Conservation (phyloP, 2,888 invertebrate species). For the Ormia ochracea region DNA sequence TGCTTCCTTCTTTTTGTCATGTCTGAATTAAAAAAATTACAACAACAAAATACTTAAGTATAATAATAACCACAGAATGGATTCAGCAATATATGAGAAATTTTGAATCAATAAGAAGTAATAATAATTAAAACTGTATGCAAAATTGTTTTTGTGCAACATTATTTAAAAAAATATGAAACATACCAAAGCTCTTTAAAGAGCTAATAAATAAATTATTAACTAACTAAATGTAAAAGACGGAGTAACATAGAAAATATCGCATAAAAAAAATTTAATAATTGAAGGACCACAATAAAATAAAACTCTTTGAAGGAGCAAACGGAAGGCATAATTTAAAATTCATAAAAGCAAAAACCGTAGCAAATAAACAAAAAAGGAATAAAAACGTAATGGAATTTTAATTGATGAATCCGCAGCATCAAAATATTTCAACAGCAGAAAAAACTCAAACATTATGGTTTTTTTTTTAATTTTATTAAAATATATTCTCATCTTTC, state of each 20-base stretch:
- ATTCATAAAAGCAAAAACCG: neutral
- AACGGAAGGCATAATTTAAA: slow-evolving; percentile 26
- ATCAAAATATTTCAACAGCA: slow-evolving; percentile 3
- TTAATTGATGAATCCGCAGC: slow-evolving; percentile 35
- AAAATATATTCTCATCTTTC: neutral
- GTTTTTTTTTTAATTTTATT: neutral
- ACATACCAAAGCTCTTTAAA: slow-evolving; percentile 2
- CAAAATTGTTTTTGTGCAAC: slow-evolving; percentile 21
- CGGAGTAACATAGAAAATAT: neutral
- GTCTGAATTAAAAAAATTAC: neutral
- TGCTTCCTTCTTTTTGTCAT: neutral
- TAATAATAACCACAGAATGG: too few relatives aligned
- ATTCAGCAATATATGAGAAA: too few relatives aligned
- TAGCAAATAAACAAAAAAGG: neutral
- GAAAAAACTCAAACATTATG: slow-evolving; percentile 1
- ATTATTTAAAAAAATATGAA: slow-evolving; percentile 11
- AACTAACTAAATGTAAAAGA: slow-evolving; percentile 24
- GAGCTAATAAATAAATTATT: neutral
- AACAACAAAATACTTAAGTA: slow-evolving; percentile 2
- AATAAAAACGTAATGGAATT: slow-evolving; percentile 29
- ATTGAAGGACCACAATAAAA: neutral
- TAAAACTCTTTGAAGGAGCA: slow-evolving; percentile 19
- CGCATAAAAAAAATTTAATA: slow-evolving; percentile 15
- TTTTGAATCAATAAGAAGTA: too few relatives aligned
- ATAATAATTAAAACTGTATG: slow-evolving; percentile 16